Base-by-base conservation (phyloP, 2,888 invertebrate species). In the Scotopteryx bipunctaria region DNA sequence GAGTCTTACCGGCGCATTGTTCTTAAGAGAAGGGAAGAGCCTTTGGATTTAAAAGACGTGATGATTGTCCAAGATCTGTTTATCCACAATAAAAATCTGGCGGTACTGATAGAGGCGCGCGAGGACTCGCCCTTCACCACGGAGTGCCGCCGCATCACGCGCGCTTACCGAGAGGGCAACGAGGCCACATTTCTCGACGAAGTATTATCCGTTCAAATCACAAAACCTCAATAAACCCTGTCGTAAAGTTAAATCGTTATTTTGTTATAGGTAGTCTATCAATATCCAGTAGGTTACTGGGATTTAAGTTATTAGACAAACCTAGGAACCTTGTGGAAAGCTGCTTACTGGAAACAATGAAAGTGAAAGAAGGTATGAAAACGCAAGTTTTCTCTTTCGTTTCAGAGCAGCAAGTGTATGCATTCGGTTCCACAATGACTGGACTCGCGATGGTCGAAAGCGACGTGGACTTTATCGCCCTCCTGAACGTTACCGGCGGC, bases 41-140 rank as follows among this genome's bases (percentile, higher is more conserved):
- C 45, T 2, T 5, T 50, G 4, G 19, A 46, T 16, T 21, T 49
- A 21, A 15, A 21, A 3, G 15, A 21, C 8, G 13, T 11, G 5
- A 29, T 38, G 6, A n/a, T 41, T 0, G 23, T 55, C 5, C 46
- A 46, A 27, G 32, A 55, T 17, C 31, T 14, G 9, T 5, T 54
- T 3, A 1, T 31, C 6, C 48, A 49, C 23, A 46, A 38, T 14
- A 27, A 5, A 2, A 42, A 50, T 6, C 6, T 50, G 14, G 45
- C 27, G n/a, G 15, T 16, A 14, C 6, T 27, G 33, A 5, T 35
- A 4, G 27, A 6, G 5, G 1, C 13, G 1, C 16, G 23, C 2
- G 17, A 25, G 14, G 15, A 11, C 27, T 35, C 40, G 1, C 19
- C 35, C 0, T 41, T 48, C 25, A 3, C 3, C 4, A 4, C 14